Conservation (phyloP, 2,797 vertebrate species). For the Discoglossus pictus region DNA sequence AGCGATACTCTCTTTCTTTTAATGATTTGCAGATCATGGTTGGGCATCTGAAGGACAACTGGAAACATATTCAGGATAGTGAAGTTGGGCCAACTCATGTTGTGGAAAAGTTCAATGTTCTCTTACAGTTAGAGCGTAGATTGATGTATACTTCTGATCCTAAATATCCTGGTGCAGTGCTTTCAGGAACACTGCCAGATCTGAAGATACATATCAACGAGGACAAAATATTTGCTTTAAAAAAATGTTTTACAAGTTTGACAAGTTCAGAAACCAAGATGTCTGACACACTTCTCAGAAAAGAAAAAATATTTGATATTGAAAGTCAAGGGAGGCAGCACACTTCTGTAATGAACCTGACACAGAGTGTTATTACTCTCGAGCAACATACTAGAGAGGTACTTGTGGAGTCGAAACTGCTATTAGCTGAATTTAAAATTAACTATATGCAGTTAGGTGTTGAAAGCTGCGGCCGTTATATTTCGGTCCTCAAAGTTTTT, state of each 20-base stretch:
- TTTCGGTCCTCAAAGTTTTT: slow-evolving; percentile 96
- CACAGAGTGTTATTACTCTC: slow-evolving; percentile 88
- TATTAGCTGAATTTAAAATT: slow-evolving; percentile 92
- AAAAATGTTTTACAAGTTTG: slow-evolving; percentile 84
- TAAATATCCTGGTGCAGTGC: slow-evolving; percentile 90
- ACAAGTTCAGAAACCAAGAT: slow-evolving; percentile 68
- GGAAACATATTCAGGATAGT: slow-evolving; percentile 92
- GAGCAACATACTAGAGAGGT: slow-evolving; percentile 95
- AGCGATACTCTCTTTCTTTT: slow-evolving; percentile 90
- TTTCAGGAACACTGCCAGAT: slow-evolving; percentile 91
- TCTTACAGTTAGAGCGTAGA: slow-evolving; percentile 89
- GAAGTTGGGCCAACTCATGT: slow-evolving; percentile 95
- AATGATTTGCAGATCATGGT: slow-evolving; percentile 98
- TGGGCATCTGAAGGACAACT: slow-evolving; percentile 90
- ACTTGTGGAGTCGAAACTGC: slow-evolving; percentile 92
- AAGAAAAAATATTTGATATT: slow-evolving; percentile 85
- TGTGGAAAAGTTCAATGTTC: slow-evolving; percentile 95
- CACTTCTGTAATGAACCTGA: slow-evolving; percentile 86
- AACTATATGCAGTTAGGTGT: slow-evolving; percentile 97
- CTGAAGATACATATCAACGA: slow-evolving; percentile 96
- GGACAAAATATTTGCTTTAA: slow-evolving; percentile 90
- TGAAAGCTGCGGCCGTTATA: slow-evolving; percentile 91
- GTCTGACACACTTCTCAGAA: slow-evolving; percentile 75
- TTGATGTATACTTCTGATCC: slow-evolving; percentile 95
- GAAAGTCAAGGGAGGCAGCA: slow-evolving; percentile 85